phyloP scores from a whole-genome alignment of 2,888 invertebrate species.

The Dryadula phaetusa region DNA sequence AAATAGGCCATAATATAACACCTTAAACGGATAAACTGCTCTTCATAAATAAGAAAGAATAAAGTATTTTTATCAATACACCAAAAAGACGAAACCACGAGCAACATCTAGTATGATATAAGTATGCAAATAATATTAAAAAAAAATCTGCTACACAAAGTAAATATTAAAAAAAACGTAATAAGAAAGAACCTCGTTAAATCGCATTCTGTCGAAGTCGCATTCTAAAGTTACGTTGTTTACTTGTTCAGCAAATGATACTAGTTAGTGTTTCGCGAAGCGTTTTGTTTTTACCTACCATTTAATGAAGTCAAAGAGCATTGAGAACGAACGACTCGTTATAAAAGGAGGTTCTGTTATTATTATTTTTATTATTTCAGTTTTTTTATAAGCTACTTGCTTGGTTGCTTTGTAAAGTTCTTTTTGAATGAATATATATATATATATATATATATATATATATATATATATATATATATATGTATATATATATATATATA shows the following conservation, averaged over 20 bases:
- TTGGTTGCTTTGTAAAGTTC: background rate
- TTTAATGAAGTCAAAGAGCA: slow-evolving; percentile 29
- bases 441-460: too few species aligned
- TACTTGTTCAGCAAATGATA: slow-evolving; percentile 28
- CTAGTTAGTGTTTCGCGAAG: slow-evolving; percentile 9
- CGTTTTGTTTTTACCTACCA: slow-evolving; percentile 22
- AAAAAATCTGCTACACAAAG: too few species aligned
- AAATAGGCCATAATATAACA: too few species aligned
- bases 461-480: too few species aligned
- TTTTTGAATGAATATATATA: background rate
- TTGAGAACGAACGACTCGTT: slow-evolving; percentile 24
- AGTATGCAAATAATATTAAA: too few species aligned
- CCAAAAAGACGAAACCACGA: too few species aligned
- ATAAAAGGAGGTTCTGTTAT: background rate
- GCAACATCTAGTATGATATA: too few species aligned
- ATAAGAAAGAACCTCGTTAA: slow-evolving; percentile 20
- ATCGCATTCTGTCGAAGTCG: slow-evolving; percentile 26
- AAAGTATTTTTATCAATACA: too few species aligned
- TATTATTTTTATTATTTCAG: slow-evolving; percentile 6
- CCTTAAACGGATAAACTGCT: too few species aligned
- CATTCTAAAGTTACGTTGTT: slow-evolving; percentile 25
- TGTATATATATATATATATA: too few species aligned
- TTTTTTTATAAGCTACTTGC: background rate
- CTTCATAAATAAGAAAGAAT: too few species aligned
- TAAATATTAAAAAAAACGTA: background rate